Conservation (phyloP, 2,888 invertebrate genomes). For the Kuschelorhynchus macadamiae region DNA sequence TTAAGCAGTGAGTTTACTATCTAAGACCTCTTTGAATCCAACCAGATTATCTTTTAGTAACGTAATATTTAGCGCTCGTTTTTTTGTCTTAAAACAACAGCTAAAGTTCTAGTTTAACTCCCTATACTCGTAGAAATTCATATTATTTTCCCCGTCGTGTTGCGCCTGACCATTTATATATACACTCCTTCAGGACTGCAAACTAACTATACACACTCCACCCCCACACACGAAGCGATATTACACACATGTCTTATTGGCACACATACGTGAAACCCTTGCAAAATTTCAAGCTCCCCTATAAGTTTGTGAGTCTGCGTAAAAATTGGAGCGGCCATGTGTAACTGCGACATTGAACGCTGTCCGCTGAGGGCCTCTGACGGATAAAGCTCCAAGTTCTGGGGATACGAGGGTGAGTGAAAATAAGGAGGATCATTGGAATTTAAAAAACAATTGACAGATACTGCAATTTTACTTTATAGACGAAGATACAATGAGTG, state of each 20-base stretch:
- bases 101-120: too few relatives aligned
- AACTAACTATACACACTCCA: constrained; percentile 36
- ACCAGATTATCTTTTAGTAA: too few relatives aligned
- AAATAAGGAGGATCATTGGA: too few relatives aligned
- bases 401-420: not conserved
- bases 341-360: constrained; percentile 12
- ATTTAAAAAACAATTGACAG: too few relatives aligned
- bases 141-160: too few relatives aligned
- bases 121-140: too few relatives aligned
- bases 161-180: constrained; percentile 9
- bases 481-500: too few relatives aligned
- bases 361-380: constrained; percentile 29
- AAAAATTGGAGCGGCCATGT: constrained; percentile 27
- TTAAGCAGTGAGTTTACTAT: too few relatives aligned
- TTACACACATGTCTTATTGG: constrained; percentile 35
- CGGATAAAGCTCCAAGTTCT: constrained; percentile 26
- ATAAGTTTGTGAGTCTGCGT: constrained; percentile 28
- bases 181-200: constrained; percentile 17
- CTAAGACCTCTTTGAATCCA: too few relatives aligned
- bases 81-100: too few relatives aligned
- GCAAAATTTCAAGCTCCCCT: constrained; percentile 26
- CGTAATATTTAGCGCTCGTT: too few relatives aligned
- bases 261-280: constrained; percentile 25
- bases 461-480: too few relatives aligned
- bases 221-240: constrained; percentile 29